A percentile compares a stretch with the other conserved stretches of the same genome.
These are phyloP conservation scores for Laothoe populi DNA, from an alignment of 2,888 invertebrate species.

Conservation along the genomic window DNA sequence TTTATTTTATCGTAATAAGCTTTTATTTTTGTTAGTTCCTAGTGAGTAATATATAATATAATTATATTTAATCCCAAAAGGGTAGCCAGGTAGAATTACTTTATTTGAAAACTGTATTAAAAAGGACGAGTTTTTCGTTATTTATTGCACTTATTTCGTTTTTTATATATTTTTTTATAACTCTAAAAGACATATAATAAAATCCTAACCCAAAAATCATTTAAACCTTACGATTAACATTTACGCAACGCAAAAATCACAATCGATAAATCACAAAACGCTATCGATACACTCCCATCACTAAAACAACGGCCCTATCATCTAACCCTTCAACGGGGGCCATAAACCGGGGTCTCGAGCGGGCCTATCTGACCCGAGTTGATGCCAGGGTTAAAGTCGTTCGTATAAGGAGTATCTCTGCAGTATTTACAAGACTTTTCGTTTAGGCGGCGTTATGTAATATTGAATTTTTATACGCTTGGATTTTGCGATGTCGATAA, in stretches of 20 bases:
- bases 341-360: conserved; percentile 29
- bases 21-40: no score
- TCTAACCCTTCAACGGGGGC: conserved; percentile 31
- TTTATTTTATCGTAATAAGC: no score
- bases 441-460: conserved; percentile 30
- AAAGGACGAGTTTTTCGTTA: no score
- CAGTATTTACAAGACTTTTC: conserved; percentile 39
- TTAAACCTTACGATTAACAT: no score
- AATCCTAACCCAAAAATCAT: no score
- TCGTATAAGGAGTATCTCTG: conserved; percentile 23
- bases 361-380: conserved; percentile 30
- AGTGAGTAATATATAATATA: no score
- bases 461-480: conserved; percentile 29
- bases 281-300: conserved; percentile 22
- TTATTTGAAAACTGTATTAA: no score
- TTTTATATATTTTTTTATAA: no score
- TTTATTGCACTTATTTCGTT: no score
- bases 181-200: no score
- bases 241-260: neutral
- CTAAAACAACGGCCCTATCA: conserved; percentile 27
- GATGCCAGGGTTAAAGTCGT: conserved; percentile 28
- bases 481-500: conserved; percentile 18
- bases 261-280: neutral
- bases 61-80: no score
- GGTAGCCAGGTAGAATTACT: no score